Percentiles rank a stretch among this genome's conserved stretches.
These are phyloP conservation scores for Tinea semifulvella DNA, from an alignment of 2,888 invertebrate genomes.

Conservation along the genomic window DNA sequence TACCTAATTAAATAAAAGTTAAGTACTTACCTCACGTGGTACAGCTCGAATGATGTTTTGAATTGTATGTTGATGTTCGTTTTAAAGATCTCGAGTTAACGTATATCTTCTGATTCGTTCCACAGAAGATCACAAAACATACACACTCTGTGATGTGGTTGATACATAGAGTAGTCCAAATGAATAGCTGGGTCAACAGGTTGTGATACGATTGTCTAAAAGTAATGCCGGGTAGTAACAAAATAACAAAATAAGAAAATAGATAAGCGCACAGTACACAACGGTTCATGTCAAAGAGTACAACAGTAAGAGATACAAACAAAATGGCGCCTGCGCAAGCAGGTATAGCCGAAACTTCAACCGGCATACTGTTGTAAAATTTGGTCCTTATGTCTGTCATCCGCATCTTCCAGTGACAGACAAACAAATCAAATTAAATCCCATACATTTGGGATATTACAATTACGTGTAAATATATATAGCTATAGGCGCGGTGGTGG, in stretches of 20 bases:
- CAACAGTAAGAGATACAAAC: slow-evolving; percentile 12
- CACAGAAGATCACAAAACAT: slow-evolving; percentile 15
- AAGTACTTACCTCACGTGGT: slow-evolving; percentile 15
- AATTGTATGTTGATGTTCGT: slow-evolving; percentile 15
- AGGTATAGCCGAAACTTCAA: slow-evolving; percentile 3
- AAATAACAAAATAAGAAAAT: too few relatives aligned
- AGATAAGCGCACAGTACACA: slow-evolving; percentile 15
- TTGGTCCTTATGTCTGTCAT: too few relatives aligned
- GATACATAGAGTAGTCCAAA: slow-evolving; percentile 15
- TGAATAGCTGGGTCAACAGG: slow-evolving; percentile 14
- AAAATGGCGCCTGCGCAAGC: slow-evolving; percentile 13
- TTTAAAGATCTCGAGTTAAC: slow-evolving; percentile 15
- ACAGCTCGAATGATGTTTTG: slow-evolving; percentile 16
- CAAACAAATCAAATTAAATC: too few relatives aligned
- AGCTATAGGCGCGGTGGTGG: too few relatives aligned
- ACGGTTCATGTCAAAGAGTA: slow-evolving; percentile 13
- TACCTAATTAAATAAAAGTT: slow-evolving; percentile 12
- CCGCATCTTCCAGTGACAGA: too few relatives aligned
- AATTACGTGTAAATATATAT: too few relatives aligned
- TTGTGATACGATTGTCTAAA: slow-evolving; percentile 15
- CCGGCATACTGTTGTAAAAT: too few relatives aligned
- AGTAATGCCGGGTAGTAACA: slow-evolving; percentile 15
- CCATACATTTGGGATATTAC: too few relatives aligned
- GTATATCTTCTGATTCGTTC: slow-evolving; percentile 14
- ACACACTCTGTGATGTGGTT: slow-evolving; percentile 16